Evolutionary conservation across 2,888 invertebrate species (phyloP), one percentile per base, ranked within the genome.

Genomic region (Cordilura impudica): DNA sequence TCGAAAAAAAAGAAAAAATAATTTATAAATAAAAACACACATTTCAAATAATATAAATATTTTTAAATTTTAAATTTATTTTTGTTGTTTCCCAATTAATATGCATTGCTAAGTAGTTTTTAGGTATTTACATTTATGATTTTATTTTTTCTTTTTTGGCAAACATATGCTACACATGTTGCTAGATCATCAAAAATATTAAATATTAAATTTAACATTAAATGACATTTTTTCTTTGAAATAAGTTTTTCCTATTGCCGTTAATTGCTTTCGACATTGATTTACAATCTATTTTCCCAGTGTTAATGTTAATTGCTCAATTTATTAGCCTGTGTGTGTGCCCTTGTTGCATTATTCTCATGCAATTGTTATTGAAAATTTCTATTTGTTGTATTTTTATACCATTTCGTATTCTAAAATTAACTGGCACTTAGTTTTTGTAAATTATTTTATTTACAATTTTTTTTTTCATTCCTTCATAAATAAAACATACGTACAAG

Each of bases 211-310:
- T 39, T n/a, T 39, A 39, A 39, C 8, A 39, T n/a, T 39, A 39
- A 39, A n/a, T 39, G 35, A 39, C 35, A 39, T 12, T 12, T 39
- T 39, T 39, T n/a, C 35, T 31, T 31, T 31, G n/a, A 39, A 39
- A n/a, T n/a, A 12, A n/a, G n/a, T 49, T 26, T 23, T 21, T 19
- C 45, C 45, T 49, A 39, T 56, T 45, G 4, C 14, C 61, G 43
- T 43, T 63, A 76, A 76, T 76, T 70, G 69, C 2, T 76, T 18
- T 6, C 43, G 69, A 70, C 69, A 65, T 63, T 70, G 69, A 65
- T 76, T 70, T 75, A 31, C 39, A 67, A 67, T 67, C 51, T 58
- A 18, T 1, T 26, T 39, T 39, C 35, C 35, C 35, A 10, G 1
- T 31, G 19, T 47, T 26, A 26, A 21, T 47, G 2, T 18, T 45